These are phyloP conservation scores for Mustelus asterias DNA, from an alignment of 2,113 vertebrate genomes.

Conservation along the genomic window DNA sequence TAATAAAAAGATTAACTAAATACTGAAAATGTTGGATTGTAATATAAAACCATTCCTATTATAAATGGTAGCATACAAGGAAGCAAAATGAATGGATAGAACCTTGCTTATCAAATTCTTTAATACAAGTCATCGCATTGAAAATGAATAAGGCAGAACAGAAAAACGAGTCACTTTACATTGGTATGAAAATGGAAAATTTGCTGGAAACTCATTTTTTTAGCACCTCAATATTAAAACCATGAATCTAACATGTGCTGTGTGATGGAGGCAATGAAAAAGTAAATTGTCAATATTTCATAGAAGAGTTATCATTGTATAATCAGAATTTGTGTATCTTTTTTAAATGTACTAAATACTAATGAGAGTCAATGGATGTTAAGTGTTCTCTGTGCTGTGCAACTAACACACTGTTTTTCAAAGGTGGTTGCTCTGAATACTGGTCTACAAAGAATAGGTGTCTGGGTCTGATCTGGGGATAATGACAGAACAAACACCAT, in stretches of 20 bases:
- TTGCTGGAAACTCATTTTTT: constrained; percentile 8
- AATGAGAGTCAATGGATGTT: not conserved
- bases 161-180: not conserved
- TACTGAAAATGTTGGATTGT: not conserved
- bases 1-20: not conserved
- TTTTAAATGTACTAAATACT: not conserved
- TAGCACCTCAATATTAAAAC: not conserved
- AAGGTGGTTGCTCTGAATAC: constrained; percentile 3
- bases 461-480: constrained; percentile 63
- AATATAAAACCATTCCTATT: not conserved
- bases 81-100: not conserved
- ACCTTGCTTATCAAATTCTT: not conserved
- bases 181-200: not conserved
- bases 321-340: not conserved
- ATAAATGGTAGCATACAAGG: not conserved
- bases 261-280: not conserved
- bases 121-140: not conserved
- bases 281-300: not conserved
- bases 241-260: not conserved
- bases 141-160: not conserved
- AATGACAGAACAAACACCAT: constrained; percentile 64
- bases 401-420: constrained; percentile 14
- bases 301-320: not conserved
- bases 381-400: not conserved
- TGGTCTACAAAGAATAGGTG: constrained; percentile 50